These are phyloP conservation scores for Eriocheir sinensis DNA, from an alignment of 1,140 invertebrate genomes.

Conservation along the genomic window DNA sequence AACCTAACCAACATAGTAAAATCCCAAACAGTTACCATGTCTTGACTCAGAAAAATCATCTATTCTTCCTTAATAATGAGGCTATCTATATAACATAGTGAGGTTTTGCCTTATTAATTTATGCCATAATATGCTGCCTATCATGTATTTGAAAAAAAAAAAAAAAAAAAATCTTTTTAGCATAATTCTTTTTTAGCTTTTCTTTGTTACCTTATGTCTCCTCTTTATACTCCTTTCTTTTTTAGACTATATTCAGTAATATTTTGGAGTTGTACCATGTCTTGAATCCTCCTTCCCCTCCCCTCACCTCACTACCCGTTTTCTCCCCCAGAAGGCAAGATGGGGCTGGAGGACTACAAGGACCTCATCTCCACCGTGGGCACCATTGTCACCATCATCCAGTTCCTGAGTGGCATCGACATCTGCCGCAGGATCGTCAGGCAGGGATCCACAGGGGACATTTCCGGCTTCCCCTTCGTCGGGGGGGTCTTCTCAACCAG, in stretches of 20 bases:
- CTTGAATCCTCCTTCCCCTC: too few species aligned
- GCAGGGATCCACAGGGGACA: constrained; percentile 68
- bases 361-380: constrained; percentile 50
- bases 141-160: neutral
- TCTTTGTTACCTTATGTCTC: neutral
- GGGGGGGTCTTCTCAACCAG: constrained; percentile 69
- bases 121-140: too few species aligned
- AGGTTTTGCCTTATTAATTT: neutral
- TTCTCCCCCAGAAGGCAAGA: constrained; percentile 34
- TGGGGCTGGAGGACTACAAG: constrained; percentile 68
- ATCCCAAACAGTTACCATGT: too few species aligned
- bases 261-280: too few species aligned
- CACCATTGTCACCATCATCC: constrained; percentile 66
- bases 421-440: constrained; percentile 70
- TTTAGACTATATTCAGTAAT: too few species aligned
- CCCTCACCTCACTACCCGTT: too few species aligned
- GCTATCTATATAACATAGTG: too few species aligned
- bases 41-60: too few species aligned
- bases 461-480: constrained; percentile 73
- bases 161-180: neutral
- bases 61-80: too few species aligned
- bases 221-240: too few species aligned
- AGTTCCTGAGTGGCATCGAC: constrained; percentile 72
- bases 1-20: too few species aligned
- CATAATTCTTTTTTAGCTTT: neutral